Conservation (phyloP, 2,888 invertebrate genomes). For the Melanostoma mellinum region DNA sequence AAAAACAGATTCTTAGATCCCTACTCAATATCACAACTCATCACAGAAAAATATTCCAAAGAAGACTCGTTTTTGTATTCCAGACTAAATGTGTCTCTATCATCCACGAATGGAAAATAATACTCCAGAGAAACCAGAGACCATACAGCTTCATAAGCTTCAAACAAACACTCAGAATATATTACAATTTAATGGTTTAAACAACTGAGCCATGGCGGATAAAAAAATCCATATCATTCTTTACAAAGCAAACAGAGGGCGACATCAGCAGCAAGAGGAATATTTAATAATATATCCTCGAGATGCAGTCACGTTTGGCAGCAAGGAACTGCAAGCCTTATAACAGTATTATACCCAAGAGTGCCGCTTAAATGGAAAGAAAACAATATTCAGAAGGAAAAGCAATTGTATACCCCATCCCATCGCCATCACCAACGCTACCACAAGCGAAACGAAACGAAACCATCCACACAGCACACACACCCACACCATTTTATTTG, state of each 20-base stretch:
- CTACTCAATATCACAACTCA: slow-evolving; percentile 7
- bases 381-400: no score
- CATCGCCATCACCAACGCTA: no score
- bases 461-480: no score
- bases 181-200: slow-evolving; percentile 72
- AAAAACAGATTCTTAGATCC: slow-evolving; percentile 5
- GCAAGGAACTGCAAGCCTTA: slow-evolving; percentile 39
- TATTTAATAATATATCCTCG: slow-evolving; percentile 69
- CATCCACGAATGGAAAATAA: background rate
- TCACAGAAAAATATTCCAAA: slow-evolving; percentile 5
- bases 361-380: no score
- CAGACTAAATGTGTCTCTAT: slow-evolving; percentile 13
- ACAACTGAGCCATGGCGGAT: slow-evolving; percentile 71
- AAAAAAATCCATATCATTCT: slow-evolving; percentile 70
- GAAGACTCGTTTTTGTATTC: slow-evolving; percentile 11
- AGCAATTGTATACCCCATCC: no score
- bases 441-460: no score
- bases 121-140: slow-evolving; percentile 34
- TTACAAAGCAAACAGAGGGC: slow-evolving; percentile 33
- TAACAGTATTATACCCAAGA: no score
- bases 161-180: slow-evolving; percentile 73
- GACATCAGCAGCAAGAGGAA: slow-evolving; percentile 26
- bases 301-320: slow-evolving; percentile 69
- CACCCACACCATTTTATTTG: no score
- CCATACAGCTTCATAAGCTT: slow-evolving; percentile 64